These are phyloP conservation scores for Nephrotoma guestfalica DNA, from an alignment of 2,888 invertebrate species.

Conservation along the genomic window DNA sequence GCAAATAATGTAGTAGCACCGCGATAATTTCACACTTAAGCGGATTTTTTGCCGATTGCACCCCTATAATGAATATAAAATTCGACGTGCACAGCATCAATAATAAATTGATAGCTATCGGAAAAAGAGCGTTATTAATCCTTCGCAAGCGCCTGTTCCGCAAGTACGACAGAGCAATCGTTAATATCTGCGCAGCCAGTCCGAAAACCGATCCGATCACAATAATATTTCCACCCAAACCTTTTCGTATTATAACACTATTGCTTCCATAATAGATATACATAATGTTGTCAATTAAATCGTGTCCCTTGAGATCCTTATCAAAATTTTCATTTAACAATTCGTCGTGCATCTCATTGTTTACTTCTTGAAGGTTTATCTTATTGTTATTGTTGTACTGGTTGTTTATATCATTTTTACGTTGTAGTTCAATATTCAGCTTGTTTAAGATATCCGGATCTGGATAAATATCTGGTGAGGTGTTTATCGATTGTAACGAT, in stretches of 20 bases:
- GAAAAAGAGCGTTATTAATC: slow-evolving; percentile 27
- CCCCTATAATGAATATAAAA: slow-evolving; percentile 47
- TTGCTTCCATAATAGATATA: slow-evolving; percentile 51
- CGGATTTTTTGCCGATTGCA: slow-evolving; percentile 50
- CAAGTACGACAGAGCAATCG: slow-evolving; percentile 27
- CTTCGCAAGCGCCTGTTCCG: slow-evolving; percentile 14
- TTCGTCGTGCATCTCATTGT: background rate
- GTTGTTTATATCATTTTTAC: background rate
- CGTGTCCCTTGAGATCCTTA: slow-evolving; percentile 47
- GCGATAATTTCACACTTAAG: slow-evolving; percentile 47
- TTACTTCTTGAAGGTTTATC: background rate
- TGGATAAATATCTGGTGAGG: slow-evolving; percentile 14
- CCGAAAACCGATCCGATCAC: slow-evolving; percentile 36
- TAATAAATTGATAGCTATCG: slow-evolving; percentile 43
- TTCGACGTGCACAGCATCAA: slow-evolving; percentile 45
- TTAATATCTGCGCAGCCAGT: slow-evolving; percentile 35
- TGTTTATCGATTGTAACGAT: background rate
- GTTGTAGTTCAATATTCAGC: background rate
- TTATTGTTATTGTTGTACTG: background rate
- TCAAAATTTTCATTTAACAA: slow-evolving; percentile 6
- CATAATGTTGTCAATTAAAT: slow-evolving; percentile 57
- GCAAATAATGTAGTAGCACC: slow-evolving; percentile 51
- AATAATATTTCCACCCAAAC: slow-evolving; percentile 35
- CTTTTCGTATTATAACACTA: slow-evolving; percentile 36
- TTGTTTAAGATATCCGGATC: slow-evolving; percentile 12